Conservation (phyloP, 2,888 invertebrate genomes). For the Synanthedon formicaeformis region DNA sequence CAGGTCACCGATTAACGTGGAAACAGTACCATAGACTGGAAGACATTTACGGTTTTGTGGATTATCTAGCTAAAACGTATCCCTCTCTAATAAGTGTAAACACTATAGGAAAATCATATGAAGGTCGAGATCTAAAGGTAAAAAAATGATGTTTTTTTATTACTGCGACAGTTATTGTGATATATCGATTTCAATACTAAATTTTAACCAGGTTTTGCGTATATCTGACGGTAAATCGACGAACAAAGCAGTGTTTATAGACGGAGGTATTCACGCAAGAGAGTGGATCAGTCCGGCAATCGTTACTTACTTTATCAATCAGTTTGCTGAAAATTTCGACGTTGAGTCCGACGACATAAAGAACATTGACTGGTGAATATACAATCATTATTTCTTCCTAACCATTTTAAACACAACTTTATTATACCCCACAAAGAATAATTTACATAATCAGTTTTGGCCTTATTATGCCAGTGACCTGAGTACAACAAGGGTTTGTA, state of each 20-base stretch:
- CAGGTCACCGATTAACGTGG: conserved; percentile 78
- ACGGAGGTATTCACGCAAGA: conserved; percentile 89
- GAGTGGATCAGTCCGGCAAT: conserved; percentile 93
- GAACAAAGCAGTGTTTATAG: conserved; percentile 80
- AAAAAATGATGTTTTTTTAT: neutral
- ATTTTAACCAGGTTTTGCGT: conserved; percentile 46
- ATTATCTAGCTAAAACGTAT: conserved; percentile 81
- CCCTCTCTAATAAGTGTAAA: conserved; percentile 79
- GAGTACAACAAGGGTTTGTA: too few relatives aligned
- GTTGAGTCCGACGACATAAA: conserved; percentile 68
- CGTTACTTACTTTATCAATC: conserved; percentile 82
- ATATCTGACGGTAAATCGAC: conserved; percentile 77
- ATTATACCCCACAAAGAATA: too few relatives aligned
- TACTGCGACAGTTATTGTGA: conserved; percentile 3
- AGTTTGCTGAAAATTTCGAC: conserved; percentile 81
- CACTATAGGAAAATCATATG: conserved; percentile 80
- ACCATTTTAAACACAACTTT: too few relatives aligned
- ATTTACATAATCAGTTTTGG: too few relatives aligned
- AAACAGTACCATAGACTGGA: conserved; percentile 80
- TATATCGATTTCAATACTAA: neutral
- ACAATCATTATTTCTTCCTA: too few relatives aligned
- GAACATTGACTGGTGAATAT: conserved; percentile 50
- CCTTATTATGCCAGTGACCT: too few relatives aligned
- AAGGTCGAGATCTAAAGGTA: conserved; percentile 81
- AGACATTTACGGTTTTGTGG: conserved; percentile 83